Conservation (phyloP, 1,140 invertebrate genomes). For the Lutraria rhynchaena region DNA sequence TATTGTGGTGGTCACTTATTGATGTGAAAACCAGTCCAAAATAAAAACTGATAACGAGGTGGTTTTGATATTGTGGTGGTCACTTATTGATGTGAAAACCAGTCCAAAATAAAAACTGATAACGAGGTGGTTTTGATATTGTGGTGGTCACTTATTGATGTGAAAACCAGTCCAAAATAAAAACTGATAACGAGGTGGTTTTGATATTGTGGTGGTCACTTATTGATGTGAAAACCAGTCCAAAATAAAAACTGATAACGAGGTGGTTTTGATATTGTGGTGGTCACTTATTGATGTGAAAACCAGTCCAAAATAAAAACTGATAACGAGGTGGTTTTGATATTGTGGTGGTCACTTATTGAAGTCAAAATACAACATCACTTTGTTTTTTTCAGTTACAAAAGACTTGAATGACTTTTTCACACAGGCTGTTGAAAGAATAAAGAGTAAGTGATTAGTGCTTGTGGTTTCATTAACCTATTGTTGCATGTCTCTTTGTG, state of each 20-base stretch:
- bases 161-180: too few relatives aligned
- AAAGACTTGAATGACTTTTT: neutral
- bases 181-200: too few relatives aligned
- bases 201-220: neutral
- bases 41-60: too few relatives aligned
- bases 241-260: neutral
- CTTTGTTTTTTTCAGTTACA: constrained; percentile 8
- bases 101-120: too few relatives aligned
- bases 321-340: neutral
- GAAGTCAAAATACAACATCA: neutral
- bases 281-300: neutral
- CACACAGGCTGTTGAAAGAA: neutral
- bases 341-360: neutral
- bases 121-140: too few relatives aligned
- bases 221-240: neutral
- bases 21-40: too few relatives aligned
- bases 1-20: too few relatives aligned
- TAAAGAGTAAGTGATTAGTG: constrained; percentile 8
- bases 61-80: too few relatives aligned
- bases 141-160: too few relatives aligned
- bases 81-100: too few relatives aligned
- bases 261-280: neutral
- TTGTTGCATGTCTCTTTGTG: neutral
- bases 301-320: neutral
- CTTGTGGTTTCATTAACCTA: neutral